Base-by-base conservation (phyloP, 2,888 invertebrate species). In the Rhabditoides inermis region DNA sequence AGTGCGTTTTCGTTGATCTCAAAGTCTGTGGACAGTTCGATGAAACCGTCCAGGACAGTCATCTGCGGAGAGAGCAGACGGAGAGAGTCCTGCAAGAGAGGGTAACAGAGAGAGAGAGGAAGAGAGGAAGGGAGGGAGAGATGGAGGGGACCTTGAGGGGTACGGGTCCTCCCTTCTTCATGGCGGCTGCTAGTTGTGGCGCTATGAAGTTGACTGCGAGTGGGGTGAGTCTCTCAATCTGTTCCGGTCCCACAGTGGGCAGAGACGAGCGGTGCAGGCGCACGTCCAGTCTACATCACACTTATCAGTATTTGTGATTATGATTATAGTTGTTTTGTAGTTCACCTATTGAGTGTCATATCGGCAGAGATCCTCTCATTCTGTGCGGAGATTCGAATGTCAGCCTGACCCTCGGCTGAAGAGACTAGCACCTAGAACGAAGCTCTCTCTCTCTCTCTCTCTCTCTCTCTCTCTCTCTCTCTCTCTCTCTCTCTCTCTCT, bases 351-450 rank as follows among this genome's bases (percentile, higher is more conserved):
- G 55, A 74, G 51, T 32, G 65, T 69, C 41, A 74, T 44, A 40
- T 67, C 69, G 6, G 72, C 73, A 27, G 55, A 61, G 41, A 74
- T 49, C 12, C 53, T 61, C 12, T 59, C 63, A 28, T 60, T 59
- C 3, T 61, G 65, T 2, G 69, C 69, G 2, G 55, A 48, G 25
- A 75, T 56, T 10, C 51, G 45, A 32, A 73, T 60, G 49, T 74
- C 74, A 3, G 72, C 70, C 32, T 69, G 61, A 6, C 70, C 72
- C 32, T 71, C 72, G 12, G 70, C 69, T 6, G 70, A 70, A 7
- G 71, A 65, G 15, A 74, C 74, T 23, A 74, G 63, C 28, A 74
- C 61, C 51, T 72, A n/a, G n/a, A n/a, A n/a, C n/a, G 71, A 7
- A 47, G 48, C 20, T 51, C 50, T 26, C 53, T 56, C 25, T 45